Percentiles rank a stretch among this genome's conserved stretches.
These are phyloP conservation scores for Fregata magnificens DNA, from an alignment of 2,113 vertebrate genomes.

Conservation along the genomic window DNA sequence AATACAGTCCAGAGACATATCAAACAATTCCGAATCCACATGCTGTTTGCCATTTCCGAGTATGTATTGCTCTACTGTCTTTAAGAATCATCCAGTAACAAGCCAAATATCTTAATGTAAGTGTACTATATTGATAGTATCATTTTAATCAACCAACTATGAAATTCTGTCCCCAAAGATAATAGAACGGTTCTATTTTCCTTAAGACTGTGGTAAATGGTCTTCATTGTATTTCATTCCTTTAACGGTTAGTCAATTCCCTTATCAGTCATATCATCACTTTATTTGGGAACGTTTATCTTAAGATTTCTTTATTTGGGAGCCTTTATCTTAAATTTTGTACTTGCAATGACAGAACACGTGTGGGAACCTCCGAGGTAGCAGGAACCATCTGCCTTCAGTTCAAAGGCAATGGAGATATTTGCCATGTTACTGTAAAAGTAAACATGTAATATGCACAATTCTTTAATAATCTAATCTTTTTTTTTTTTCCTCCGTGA, in stretches of 20 bases:
- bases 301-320: neutral
- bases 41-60: neutral
- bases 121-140: neutral
- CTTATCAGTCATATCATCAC: neutral
- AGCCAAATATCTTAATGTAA: neutral
- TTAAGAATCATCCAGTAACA: neutral
- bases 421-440: neutral
- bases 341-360: neutral
- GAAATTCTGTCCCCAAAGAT: neutral
- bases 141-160: neutral
- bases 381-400: neutral
- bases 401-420: neutral
- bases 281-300: neutral
- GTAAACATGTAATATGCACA: neutral
- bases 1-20: neutral
- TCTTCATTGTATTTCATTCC: neutral
- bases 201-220: neutral
- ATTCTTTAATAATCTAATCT: neutral
- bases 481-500: neutral
- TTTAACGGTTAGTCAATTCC: neutral
- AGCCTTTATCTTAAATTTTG: neutral
- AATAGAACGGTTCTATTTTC: neutral
- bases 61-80: neutral
- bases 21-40: neutral
- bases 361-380: neutral